Evolutionary conservation across 1,140 invertebrate genomes (phyloP).

Genomic region (Trachymyrmex septentrionalis): DNA sequence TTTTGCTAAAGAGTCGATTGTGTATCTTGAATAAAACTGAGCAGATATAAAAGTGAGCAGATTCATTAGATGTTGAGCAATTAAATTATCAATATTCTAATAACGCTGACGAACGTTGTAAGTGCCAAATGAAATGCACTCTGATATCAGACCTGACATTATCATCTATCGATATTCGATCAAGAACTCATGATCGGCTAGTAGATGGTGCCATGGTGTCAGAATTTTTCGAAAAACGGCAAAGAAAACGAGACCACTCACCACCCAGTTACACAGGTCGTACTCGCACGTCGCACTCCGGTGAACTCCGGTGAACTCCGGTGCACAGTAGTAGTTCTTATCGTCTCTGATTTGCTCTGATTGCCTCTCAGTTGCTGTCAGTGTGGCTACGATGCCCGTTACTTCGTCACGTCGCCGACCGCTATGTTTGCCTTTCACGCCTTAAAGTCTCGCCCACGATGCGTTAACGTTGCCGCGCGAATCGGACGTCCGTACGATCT

Average conservation of each 20-base stretch:
- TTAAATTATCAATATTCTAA: no score
- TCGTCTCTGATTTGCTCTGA: not conserved
- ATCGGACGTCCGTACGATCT: not conserved
- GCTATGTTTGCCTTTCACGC: slow-evolving; percentile 19
- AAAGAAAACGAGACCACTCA: not conserved
- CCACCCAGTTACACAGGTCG: not conserved
- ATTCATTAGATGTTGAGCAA: no score
- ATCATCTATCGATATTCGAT: not conserved
- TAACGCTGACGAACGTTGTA: no score
- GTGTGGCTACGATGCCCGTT: not conserved
- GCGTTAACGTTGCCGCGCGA: not conserved
- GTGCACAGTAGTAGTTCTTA: no score
- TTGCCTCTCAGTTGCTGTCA: not conserved
- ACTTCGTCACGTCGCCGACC: not conserved
- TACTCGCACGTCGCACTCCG: no score
- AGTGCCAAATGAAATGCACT: no score
- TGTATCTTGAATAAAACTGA: no score
- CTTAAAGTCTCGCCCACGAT: not conserved
- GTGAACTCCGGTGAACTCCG: no score
- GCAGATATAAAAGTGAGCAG: no score
- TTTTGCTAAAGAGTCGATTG: no score
- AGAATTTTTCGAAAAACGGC: not conserved
- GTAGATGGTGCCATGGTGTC: not conserved
- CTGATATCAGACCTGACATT: no score
- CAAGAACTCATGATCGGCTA: not conserved